phyloP scores from a whole-genome alignment of 1,140 invertebrate genomes.

The Linepithema humile region DNA sequence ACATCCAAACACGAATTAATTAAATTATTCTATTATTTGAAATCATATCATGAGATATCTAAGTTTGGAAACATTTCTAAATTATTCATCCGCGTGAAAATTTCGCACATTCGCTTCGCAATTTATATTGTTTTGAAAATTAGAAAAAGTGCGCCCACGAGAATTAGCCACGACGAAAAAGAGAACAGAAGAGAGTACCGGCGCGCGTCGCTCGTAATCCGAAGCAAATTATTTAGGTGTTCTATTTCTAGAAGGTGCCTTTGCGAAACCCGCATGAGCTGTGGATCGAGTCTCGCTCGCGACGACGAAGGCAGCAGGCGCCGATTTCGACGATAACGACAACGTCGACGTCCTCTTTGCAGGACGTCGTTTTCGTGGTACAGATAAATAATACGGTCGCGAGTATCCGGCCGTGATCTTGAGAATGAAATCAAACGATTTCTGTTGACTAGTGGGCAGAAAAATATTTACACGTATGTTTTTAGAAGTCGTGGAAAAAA shows the following conservation, averaged over 20 bases:
- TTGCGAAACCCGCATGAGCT: slow-evolving; percentile 81
- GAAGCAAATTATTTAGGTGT: slow-evolving; percentile 85
- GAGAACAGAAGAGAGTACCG: slow-evolving; percentile 62
- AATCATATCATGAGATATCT: background rate
- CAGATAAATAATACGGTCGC: slow-evolving; percentile 11
- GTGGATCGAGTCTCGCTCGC: slow-evolving; percentile 76
- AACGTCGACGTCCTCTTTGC: slow-evolving; percentile 49
- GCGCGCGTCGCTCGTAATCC: slow-evolving; percentile 80
- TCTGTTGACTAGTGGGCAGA: background rate
- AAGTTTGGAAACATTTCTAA: background rate
- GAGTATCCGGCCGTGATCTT: background rate
- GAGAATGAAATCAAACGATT: background rate
- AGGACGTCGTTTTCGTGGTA: background rate
- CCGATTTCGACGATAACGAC: slow-evolving; percentile 53
- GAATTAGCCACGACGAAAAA: slow-evolving; percentile 23
- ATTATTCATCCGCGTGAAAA: background rate
- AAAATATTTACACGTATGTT: slow-evolving; percentile 34
- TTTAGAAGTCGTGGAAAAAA: background rate
- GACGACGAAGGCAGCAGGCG: slow-evolving; percentile 56
- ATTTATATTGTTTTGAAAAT: slow-evolving; percentile 21
- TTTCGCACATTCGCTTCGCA: background rate
- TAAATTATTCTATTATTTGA: background rate
- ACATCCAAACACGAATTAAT: background rate
- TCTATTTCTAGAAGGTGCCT: slow-evolving; percentile 85
- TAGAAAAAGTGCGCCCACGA: background rate